Conservation (phyloP, 2,113 vertebrate species). For the Donacobius atricapilla region DNA sequence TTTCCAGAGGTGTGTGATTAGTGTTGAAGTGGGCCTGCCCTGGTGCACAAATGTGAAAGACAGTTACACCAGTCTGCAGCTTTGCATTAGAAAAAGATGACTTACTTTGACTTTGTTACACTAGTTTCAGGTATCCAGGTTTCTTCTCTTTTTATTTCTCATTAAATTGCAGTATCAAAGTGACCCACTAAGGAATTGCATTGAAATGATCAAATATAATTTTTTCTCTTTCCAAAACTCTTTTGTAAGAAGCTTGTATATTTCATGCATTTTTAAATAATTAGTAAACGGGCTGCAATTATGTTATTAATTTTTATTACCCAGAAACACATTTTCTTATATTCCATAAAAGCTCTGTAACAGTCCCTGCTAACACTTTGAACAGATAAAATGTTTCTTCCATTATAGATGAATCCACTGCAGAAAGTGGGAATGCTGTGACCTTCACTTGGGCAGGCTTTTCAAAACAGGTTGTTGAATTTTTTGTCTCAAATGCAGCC, state of each 20-base stretch:
- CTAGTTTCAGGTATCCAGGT: neutral
- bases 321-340: neutral
- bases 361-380: neutral
- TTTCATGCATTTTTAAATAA: neutral
- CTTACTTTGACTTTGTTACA: neutral
- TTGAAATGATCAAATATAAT: neutral
- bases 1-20: neutral
- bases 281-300: neutral
- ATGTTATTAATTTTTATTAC: neutral
- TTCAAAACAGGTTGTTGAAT: neutral
- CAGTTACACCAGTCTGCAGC: neutral
- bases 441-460: neutral
- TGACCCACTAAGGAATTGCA: neutral
- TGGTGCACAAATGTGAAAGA: neutral
- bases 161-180: neutral
- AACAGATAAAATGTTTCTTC: neutral
- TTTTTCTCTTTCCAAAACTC: neutral
- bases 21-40: neutral
- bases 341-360: neutral
- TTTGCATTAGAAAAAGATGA: neutral
- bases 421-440: neutral
- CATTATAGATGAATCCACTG: neutral
- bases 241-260: neutral
- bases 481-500: neutral
- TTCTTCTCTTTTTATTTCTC: neutral